Base-by-base conservation (phyloP, 2,797 vertebrate genomes). In the Vespertilio murinus region DNA sequence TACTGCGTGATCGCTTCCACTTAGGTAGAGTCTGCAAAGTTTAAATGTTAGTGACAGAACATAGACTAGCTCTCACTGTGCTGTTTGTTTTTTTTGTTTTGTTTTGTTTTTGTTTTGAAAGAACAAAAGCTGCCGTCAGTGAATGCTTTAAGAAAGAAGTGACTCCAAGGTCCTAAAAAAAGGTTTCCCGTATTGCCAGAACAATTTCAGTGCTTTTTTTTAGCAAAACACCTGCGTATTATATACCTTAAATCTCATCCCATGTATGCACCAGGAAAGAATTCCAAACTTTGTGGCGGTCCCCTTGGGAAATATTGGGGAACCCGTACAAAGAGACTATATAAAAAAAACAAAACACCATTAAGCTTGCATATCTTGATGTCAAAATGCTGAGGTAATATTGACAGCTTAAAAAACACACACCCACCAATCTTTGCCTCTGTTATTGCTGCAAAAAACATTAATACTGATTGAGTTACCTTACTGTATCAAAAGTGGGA, bases 401-500 rank as follows among this genome's bases (percentile, higher is more conserved):
- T 16, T 90, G 94, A 97, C 97, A 94, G 97, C 86, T 98, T 97
- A 96, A 96, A 97, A 97, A 77, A 90, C n/a, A n/a, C n/a, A 97
- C 96, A 83, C 65, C 83, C 3, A 18, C 96, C 96, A 95, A 96
- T 90, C 97, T 96, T 94, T 96, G 93, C 88, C 97, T 92, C 47
- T 97, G 97, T 98, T 98, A 98, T 98, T 98, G 98, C 98, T 98
- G 97, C 98, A 96, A 96, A 98, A 94, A 97, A 88, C 82, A 83
- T 93, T 95, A 97, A 97, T 91, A 95, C 86, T 95, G 96, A 95
- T 56, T 38, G 40, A 59, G 70, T 91, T 81, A 96, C 93, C 96
- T 91, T 97, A 94, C 96, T 96, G 11, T 91, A 86, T 81, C 90
- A 94, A 95, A 83, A 96, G 38, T 33, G 82, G 92, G 89, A 90